Base-by-base conservation (phyloP, 1,140 invertebrate species). In the Zaprionus tsacasi region DNA sequence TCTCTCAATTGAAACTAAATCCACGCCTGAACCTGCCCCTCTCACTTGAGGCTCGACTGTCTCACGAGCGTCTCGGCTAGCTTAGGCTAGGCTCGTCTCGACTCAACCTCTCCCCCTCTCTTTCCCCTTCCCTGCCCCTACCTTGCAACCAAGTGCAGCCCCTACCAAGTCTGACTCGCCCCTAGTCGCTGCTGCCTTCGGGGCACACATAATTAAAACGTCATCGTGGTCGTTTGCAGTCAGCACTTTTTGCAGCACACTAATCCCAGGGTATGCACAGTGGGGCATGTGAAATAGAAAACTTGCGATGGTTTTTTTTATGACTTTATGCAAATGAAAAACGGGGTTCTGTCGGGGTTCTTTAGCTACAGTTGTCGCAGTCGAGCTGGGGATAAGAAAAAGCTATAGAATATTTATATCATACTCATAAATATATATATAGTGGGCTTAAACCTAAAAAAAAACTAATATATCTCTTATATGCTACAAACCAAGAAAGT, bases 131-230 rank as follows among this genome's bases (percentile, higher is more conserved):
- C 13, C n/a, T 4, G 8, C 27, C 2, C 6, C 15, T 10, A 15
- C 54, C 13, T 27, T 15, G 30, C 35, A 1, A 11, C 17, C n/a
- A 30, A 25, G 2, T 54, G 52, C 30, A 25, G 15, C 35, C 59
- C 30, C 52, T 50, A 57, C 33, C 40, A 50, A 48, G 57, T 77
- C 68, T 70, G 59, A 52, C 52, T 35, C 48, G 64, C 59, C 60
- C 21, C 61, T 40, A 57, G 69, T 57, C 38, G 25, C 52, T 35
- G 69, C 48, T 58, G 70, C 75, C 76, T 78, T 78, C 70, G 43
- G 73, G 85, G 85, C 83, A 74, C 85, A 89, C 86, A 89, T 88
- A 88, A 88, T 88, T 88, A 88, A 88, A 88, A 88, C 72, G 85
- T 88, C 85, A 88, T 88, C 83, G 85, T 69, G 25, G 55, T 57